These are phyloP conservation scores for Pimpla rufipes DNA, from an alignment of 2,888 invertebrate genomes.

Conservation along the genomic window DNA sequence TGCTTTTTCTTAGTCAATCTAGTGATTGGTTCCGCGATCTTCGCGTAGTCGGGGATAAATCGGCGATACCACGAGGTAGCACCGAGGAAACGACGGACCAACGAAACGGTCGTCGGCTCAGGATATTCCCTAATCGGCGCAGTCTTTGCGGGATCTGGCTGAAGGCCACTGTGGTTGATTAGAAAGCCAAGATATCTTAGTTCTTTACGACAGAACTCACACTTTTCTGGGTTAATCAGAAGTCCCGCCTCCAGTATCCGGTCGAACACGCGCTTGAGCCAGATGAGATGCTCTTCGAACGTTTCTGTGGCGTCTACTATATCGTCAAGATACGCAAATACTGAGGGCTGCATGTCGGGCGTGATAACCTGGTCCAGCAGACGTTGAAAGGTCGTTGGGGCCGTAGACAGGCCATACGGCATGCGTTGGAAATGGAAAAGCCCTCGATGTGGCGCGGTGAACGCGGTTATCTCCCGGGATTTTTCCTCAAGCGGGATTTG, in stretches of 20 bases:
- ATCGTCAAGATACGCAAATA: constrained; percentile 4
- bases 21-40: constrained; percentile 11
- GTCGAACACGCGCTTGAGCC: constrained; percentile 11
- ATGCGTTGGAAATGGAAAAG: constrained; percentile 69
- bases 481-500: constrained; percentile 65
- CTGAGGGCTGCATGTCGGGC: neutral
- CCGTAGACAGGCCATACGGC: constrained; percentile 14
- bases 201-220: constrained; percentile 18
- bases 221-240: constrained; percentile 9
- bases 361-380: neutral
- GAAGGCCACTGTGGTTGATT: neutral
- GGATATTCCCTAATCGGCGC: constrained; percentile 3
- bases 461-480: constrained; percentile 69
- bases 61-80: constrained; percentile 16
- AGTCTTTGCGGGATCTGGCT: neutral
- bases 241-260: neutral
- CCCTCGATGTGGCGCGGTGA: constrained; percentile 70
- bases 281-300: neutral
- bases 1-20: constrained; percentile 24
- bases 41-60: constrained; percentile 1
- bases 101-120: neutral
- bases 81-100: constrained; percentile 21
- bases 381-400: constrained; percentile 9
- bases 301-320: neutral
- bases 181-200: constrained; percentile 8